Evolutionary conservation across 2,797 vertebrate species (phyloP).

Genomic region (Mallotus villosus): DNA sequence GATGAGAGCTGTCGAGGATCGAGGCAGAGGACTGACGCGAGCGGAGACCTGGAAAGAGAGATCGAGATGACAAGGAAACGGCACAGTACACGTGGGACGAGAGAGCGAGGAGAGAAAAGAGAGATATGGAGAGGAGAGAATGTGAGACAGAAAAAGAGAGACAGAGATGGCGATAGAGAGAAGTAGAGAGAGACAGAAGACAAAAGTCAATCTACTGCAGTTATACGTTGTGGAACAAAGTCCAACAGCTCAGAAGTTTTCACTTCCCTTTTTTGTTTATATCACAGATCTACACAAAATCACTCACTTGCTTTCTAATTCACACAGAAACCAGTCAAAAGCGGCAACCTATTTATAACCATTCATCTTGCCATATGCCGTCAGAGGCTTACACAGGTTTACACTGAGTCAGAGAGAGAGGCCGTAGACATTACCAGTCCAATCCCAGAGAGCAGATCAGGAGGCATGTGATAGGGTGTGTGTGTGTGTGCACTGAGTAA

Average conservation of each 20-base stretch:
- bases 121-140: neutral
- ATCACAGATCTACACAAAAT: constrained; percentile 10
- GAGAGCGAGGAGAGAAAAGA: neutral
- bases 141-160: neutral
- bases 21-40: no score
- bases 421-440: constrained; percentile 34
- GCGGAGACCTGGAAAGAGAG: no score
- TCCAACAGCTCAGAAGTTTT: constrained; percentile 33
- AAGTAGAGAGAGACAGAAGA: constrained; percentile 15
- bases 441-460: constrained; percentile 52
- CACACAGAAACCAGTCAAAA: no score
- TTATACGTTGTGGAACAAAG: neutral
- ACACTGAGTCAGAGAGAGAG: neutral
- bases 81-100: neutral
- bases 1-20: no score
- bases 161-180: neutral
- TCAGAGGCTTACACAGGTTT: no score
- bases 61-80: neutral
- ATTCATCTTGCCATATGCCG: no score
- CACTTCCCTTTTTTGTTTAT: constrained; percentile 29
- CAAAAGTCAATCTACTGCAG: neutral
- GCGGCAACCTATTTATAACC: no score
- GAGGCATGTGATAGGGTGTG: constrained; percentile 24
- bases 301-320: neutral
- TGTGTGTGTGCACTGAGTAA: neutral